phyloP scores from a whole-genome alignment of 2,888 invertebrate species.

The Limenitis camilla region DNA sequence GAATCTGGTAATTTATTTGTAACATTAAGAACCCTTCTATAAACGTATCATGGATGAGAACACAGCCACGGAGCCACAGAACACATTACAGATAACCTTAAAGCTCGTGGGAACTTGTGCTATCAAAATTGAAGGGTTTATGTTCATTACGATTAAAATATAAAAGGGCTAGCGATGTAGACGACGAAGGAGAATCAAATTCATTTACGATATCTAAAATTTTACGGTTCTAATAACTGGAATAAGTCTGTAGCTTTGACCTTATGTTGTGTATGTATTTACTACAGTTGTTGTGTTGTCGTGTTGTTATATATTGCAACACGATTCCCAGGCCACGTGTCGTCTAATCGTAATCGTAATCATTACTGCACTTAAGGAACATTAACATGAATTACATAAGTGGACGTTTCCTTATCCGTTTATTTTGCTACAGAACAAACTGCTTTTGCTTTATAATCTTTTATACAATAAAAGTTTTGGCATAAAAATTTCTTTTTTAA shows the following conservation, averaged over 20 bases:
- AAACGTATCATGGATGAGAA: background rate
- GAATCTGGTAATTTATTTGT: slow-evolving; percentile 5
- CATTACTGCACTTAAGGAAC: background rate
- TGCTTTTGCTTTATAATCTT: background rate
- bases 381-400: slow-evolving; percentile 1
- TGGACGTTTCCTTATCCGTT: background rate
- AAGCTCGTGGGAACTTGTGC: slow-evolving; percentile 2
- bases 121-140: background rate
- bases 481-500: too few species aligned
- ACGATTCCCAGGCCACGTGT: background rate
- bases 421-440: background rate
- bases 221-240: too few species aligned
- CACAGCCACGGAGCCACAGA: background rate
- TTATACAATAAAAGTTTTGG: background rate
- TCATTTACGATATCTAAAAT: too few species aligned
- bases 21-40: slow-evolving; percentile 9
- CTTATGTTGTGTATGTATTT: background rate
- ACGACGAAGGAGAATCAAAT: too few species aligned
- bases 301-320: background rate
- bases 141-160: background rate
- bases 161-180: background rate
- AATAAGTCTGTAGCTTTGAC: too few species aligned
- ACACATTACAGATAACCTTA: slow-evolving; percentile 6
- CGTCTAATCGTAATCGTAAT: background rate
- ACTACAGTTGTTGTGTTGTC: background rate